A percentile compares a stretch with the other conserved stretches of the same genome.
Conservation (phyloP, 2,113 vertebrate genomes). For the Poecilia latipinna region DNA sequence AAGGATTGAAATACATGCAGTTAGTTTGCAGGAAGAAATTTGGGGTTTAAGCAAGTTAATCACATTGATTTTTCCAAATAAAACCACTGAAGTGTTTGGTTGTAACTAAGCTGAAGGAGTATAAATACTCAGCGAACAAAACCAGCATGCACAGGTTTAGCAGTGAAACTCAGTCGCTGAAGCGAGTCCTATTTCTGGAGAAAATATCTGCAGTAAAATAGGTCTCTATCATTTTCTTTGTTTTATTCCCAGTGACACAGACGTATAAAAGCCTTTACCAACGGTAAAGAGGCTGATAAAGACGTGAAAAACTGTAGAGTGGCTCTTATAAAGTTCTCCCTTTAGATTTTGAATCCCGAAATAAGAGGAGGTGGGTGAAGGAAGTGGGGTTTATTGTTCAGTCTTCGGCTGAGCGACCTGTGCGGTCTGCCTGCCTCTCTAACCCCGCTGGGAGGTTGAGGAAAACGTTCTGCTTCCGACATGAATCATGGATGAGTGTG, state of each 20-base stretch:
- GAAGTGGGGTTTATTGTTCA: slow-evolving; percentile 21
- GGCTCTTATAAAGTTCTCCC: background rate
- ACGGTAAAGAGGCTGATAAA: slow-evolving; percentile 1
- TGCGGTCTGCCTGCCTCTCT: slow-evolving; percentile 1
- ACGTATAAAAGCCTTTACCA: background rate
- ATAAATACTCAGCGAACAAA: background rate
- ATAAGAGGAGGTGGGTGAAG: slow-evolving; percentile 6
- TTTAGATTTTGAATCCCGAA: slow-evolving; percentile 28
- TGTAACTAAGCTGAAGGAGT: background rate
- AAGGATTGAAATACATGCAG: no score
- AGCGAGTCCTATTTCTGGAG: background rate
- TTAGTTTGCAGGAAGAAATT: no score
- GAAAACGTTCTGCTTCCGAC: slow-evolving; percentile 33
- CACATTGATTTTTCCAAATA: no score
- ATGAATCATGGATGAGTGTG: slow-evolving; percentile 53
- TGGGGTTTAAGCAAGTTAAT: no score
- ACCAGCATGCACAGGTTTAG: background rate
- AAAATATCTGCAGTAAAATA: background rate
- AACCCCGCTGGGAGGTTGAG: slow-evolving; percentile 6
- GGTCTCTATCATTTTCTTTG: background rate
- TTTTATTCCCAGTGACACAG: background rate
- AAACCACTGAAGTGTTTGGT: no score
- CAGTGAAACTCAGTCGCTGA: background rate
- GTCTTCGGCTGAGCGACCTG: slow-evolving; percentile 11
- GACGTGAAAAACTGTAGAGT: slow-evolving; percentile 3